These are phyloP conservation scores for Azorinus chamasolen DNA, from an alignment of 2,888 invertebrate genomes.

Conservation along the genomic window DNA sequence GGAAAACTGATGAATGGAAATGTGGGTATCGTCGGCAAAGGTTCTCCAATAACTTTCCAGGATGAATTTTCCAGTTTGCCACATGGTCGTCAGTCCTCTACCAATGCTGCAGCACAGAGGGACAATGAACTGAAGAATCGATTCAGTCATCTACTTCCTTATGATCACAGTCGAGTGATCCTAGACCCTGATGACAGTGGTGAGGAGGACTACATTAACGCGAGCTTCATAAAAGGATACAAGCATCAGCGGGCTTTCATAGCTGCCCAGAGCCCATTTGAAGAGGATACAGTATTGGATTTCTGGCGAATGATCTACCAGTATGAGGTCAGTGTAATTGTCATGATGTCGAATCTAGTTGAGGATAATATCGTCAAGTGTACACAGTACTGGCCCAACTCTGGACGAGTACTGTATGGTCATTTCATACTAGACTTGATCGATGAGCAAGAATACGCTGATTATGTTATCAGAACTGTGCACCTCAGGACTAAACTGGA, in stretches of 20 bases:
- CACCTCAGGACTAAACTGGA: conserved; percentile 65
- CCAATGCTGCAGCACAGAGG: conserved; percentile 68
- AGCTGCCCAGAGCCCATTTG: conserved; percentile 87
- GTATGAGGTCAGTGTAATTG: conserved; percentile 85
- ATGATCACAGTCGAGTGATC: conserved; percentile 83
- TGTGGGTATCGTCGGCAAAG: conserved; percentile 18
- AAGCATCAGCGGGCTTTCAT: conserved; percentile 87
- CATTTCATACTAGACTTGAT: conserved; percentile 95
- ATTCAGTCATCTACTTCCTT: conserved; percentile 84
- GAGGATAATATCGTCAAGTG: conserved; percentile 90
- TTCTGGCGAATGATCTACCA: conserved; percentile 88
- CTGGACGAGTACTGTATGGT: conserved; percentile 93
- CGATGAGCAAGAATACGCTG: conserved; percentile 95
- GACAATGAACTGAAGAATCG: conserved; percentile 81
- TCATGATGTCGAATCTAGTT: conserved; percentile 87
- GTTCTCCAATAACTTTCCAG: conserved; percentile 72
- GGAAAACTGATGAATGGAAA: conserved; percentile 55
- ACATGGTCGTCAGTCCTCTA: conserved; percentile 68
- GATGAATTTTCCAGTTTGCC: conserved; percentile 83
- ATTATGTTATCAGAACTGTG: conserved; percentile 90
- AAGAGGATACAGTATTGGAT: conserved; percentile 86
- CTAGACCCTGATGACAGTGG: conserved; percentile 71
- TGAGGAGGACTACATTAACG: conserved; percentile 82
- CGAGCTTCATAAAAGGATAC: conserved; percentile 85
- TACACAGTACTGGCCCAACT: conserved; percentile 94